A percentile compares a stretch with the other conserved stretches of the same genome.
These are phyloP conservation scores for Regulus satrapa DNA, from an alignment of 2,113 vertebrate species.

Conservation along the genomic window DNA sequence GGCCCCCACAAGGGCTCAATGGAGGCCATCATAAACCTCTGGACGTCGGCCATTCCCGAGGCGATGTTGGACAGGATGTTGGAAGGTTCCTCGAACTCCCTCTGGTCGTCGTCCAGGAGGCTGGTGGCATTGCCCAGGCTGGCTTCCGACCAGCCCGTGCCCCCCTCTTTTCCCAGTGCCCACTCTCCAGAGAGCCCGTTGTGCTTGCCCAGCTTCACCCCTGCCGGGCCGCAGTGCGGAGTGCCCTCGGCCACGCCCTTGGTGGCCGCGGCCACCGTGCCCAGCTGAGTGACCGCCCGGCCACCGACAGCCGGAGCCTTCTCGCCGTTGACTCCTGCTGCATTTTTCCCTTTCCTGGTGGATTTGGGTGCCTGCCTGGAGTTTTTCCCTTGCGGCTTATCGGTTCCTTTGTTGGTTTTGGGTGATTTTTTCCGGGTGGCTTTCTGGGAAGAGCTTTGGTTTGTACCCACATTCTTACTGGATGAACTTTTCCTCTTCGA, in stretches of 20 bases:
- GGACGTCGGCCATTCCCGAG: constrained; percentile 98
- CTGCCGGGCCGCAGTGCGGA: constrained; percentile 43
- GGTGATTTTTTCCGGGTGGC: constrained; percentile 88
- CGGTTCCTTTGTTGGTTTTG: constrained; percentile 85
- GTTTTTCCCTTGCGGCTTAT: constrained; percentile 82
- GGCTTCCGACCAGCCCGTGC: constrained; percentile 81
- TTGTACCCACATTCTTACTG: constrained; percentile 80
- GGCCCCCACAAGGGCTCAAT: constrained; percentile 96
- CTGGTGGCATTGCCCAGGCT: constrained; percentile 70
- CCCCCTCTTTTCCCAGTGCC: constrained; percentile 75
- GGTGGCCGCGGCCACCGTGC: constrained; percentile 22
- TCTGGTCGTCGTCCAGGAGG: constrained; percentile 91
- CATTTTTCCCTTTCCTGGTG: constrained; percentile 89
- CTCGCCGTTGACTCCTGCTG: constrained; percentile 79
- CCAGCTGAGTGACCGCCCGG: constrained; percentile 53
- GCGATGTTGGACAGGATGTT: constrained; percentile 99
- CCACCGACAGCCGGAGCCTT: constrained; percentile 77
- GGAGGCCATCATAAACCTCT: constrained; percentile 99
- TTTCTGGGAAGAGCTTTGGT: constrained; percentile 85
- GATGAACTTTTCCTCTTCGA: constrained; percentile 90
- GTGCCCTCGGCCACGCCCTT: constrained; percentile 66
- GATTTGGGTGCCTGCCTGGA: constrained; percentile 88
- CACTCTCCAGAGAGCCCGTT: constrained; percentile 81
- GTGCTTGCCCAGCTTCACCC: constrained; percentile 69
- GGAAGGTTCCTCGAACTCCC: constrained; percentile 97